Percentiles rank a stretch among this genome's conserved stretches.
Conservation (phyloP, 2,113 vertebrate genomes). For the Mormyrus iriodes region DNA sequence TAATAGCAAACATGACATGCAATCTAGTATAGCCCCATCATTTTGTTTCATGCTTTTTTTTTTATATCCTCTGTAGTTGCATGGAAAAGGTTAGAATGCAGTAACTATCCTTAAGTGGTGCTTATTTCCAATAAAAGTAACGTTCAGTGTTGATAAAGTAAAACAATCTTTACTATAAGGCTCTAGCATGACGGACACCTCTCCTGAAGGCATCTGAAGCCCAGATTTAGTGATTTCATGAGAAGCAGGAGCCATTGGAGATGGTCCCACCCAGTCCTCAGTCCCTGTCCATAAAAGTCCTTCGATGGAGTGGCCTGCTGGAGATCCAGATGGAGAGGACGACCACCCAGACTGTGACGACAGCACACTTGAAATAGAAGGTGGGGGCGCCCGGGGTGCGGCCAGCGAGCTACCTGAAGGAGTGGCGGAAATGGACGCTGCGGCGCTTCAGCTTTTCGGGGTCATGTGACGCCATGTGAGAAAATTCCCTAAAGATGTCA, state of each 20-base stretch:
- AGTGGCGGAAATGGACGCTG: constrained; percentile 73
- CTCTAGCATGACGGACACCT: not conserved
- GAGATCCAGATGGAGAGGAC: not conserved
- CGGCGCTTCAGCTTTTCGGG: constrained; percentile 74
- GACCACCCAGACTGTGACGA: not conserved
- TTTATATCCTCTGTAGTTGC: not conserved
- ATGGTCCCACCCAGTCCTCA: not conserved
- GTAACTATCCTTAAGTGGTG: not conserved
- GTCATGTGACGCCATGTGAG: constrained; percentile 82
- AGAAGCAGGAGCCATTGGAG: not conserved
- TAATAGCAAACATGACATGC: not conserved
- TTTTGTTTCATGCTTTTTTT: not conserved
- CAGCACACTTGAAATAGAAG: not conserved
- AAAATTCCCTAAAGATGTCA: constrained; percentile 82
- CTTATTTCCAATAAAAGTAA: not conserved
- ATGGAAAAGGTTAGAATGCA: not conserved
- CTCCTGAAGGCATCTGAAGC: not conserved
- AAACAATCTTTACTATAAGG: not conserved
- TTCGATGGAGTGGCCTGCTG: not conserved
- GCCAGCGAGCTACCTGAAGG: constrained; percentile 60
- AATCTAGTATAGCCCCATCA: not conserved
- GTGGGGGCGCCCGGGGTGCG: not conserved
- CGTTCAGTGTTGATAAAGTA: not conserved
- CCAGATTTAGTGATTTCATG: not conserved
- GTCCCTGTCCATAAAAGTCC: not conserved